Base-by-base conservation (phyloP, 2,797 vertebrate species). In the Labroides dimidiatus region DNA sequence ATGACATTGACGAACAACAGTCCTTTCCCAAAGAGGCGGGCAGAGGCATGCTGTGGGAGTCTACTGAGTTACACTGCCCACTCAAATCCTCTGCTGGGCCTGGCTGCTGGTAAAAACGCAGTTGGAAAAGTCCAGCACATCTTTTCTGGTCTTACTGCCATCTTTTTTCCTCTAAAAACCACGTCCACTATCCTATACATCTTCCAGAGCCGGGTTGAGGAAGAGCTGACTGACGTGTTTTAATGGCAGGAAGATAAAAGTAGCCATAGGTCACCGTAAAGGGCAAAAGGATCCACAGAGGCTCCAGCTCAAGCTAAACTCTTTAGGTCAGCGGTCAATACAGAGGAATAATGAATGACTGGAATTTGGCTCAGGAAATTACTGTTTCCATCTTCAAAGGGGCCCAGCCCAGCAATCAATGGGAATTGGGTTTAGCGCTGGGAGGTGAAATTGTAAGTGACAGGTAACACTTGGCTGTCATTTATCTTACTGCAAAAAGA, bases 311-410 rank as follows among this genome's bases (percentile, higher is more conserved):
- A 2, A 57, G 65, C 64, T 52, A 50, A 68, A 72, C 56, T 51
- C 76, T 69, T 61, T 83, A 90, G 87, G 84, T 90, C 84, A 82
- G 70, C 59, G 63, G 75, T 89, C 86, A 84, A 87, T 89, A 83
- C 72, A 73, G 69, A 68, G 68, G 57, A 84, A 88, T 87, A 86
- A 88, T 81, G 55, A 83, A 84, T 75, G 72, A 62, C 41, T 54
- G 45, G 75, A 70, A 77, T 87, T 80, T 70, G 62, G 55, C 53
- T 21, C 8, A 2, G 49, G 39, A 64, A 76, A 81, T 78, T 39
- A 68, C 51, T 43, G 54, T 57, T 82, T 81, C 63, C 42, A 76
- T 72, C 60, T 44, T 79, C 39, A 62, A 71, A 83, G 58, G 24
- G 61, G 56, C 19, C 30, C 67, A 12, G 33, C 6, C 14, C 11